Conservation (phyloP, 2,797 vertebrate genomes). For the Hozukius guyotensis region DNA sequence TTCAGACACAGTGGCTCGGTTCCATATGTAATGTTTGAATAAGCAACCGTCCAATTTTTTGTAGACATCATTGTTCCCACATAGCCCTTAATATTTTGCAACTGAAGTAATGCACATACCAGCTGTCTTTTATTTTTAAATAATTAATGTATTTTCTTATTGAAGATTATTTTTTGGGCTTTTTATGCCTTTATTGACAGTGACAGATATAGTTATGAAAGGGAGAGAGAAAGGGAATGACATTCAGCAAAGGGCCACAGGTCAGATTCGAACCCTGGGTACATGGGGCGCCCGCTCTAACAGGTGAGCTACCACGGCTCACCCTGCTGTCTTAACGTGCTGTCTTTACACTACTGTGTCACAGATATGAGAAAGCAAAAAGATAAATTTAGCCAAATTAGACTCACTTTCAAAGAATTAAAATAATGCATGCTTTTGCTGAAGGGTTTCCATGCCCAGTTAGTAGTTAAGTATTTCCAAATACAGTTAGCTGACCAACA, state of each 20-base stretch:
- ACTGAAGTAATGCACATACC: background rate
- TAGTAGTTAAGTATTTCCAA: background rate
- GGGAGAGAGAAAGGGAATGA: no score
- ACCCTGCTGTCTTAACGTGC: no score
- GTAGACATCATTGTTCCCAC: background rate
- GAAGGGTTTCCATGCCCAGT: background rate
- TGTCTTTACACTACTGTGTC: background rate
- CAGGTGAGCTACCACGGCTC: no score
- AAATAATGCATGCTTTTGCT: no score
- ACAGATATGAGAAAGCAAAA: background rate
- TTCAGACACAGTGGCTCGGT: background rate
- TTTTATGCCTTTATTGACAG: background rate
- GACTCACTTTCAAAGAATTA: background rate
- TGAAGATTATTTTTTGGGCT: background rate
- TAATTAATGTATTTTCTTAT: background rate
- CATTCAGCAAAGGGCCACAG: no score
- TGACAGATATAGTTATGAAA: no score
- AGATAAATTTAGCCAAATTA: background rate
- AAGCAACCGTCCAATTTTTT: background rate
- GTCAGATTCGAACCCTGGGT: no score
- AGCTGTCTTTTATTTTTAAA: background rate
- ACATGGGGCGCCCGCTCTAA: no score
- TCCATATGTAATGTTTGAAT: slow-evolving; percentile 4
- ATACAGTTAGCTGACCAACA: background rate
- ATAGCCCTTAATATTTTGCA: background rate